Percentiles rank a stretch among this genome's conserved stretches.
phyloP scores from a whole-genome alignment of 2,888 invertebrate genomes.

The Enchytraeus crypticus region DNA sequence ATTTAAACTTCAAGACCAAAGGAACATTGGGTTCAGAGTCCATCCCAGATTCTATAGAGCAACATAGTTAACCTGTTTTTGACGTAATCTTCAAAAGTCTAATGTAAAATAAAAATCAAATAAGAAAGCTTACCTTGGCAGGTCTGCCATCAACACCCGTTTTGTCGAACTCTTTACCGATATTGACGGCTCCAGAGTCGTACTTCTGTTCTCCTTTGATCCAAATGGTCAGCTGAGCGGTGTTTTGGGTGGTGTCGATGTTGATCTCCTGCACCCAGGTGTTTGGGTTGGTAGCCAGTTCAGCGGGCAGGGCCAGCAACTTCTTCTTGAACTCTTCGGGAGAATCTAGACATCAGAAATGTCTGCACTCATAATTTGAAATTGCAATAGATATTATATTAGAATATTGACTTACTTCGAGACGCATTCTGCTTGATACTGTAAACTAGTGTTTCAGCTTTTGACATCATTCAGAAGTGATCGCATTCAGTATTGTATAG shows the following conservation, averaged over 20 bases:
- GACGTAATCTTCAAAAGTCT: too few species aligned
- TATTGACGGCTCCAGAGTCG: not conserved
- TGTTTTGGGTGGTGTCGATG: not conserved
- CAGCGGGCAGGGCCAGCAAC: not conserved
- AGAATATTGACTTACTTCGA: too few species aligned
- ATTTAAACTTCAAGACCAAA: too few species aligned
- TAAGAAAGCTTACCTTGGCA: constrained; percentile 3
- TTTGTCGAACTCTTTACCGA: not conserved
- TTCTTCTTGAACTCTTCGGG: not conserved
- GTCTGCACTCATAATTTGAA: too few species aligned
- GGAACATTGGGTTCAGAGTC: too few species aligned
- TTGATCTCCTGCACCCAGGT: not conserved
- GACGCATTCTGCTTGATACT: not conserved
- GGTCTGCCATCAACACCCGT: not conserved
- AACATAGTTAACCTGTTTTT: too few species aligned
- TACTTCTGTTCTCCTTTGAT: constrained; percentile 4
- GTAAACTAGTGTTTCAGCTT: not conserved
- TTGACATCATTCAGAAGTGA: not conserved
- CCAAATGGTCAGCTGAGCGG: not conserved
- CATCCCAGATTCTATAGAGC: too few species aligned
- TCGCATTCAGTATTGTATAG: not conserved
- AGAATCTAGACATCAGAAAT: not conserved
- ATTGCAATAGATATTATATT: too few species aligned
- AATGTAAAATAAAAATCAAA: too few species aligned
- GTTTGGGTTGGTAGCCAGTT: not conserved